phyloP scores from a whole-genome alignment of 1,140 invertebrate genomes.

The Dreissena rostriformis region DNA sequence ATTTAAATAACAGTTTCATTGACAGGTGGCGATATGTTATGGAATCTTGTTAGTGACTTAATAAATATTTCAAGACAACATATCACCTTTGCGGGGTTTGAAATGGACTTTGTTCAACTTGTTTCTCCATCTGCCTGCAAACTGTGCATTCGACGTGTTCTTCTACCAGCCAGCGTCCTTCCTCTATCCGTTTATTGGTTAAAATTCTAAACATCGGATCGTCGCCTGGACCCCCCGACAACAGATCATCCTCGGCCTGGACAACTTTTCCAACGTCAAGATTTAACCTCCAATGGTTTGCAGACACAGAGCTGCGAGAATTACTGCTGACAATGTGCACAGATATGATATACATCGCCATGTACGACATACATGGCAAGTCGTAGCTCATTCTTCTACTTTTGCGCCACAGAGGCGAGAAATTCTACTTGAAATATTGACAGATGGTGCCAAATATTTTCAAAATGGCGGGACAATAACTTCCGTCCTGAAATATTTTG shows the following conservation, averaged over 20 bases:
- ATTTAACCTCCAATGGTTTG: constrained; percentile 87
- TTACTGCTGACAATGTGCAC: constrained; percentile 88
- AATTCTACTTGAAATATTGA: constrained; percentile 25
- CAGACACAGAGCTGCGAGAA: constrained; percentile 86
- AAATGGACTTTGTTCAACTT: neutral
- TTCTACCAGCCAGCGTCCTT: constrained; percentile 72
- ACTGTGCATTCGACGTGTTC: constrained; percentile 25
- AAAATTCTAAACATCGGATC: constrained; percentile 76
- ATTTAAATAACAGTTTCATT: no score
- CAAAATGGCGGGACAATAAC: constrained; percentile 33
- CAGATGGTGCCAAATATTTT: constrained; percentile 49
- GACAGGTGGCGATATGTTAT: no score
- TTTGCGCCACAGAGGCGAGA: constrained; percentile 15
- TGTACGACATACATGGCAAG: constrained; percentile 77
- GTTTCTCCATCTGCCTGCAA: constrained; percentile 29
- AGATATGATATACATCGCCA: constrained; percentile 82
- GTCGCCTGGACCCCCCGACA: constrained; percentile 62
- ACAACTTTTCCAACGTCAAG: constrained; percentile 87
- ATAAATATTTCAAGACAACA: no score
- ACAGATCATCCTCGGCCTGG: constrained; percentile 78
- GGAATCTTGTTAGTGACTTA: no score
- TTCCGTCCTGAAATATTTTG: no score
- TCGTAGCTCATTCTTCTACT: constrained; percentile 70
- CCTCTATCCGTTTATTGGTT: constrained; percentile 81
- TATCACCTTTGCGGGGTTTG: no score